Evolutionary conservation across 2,113 vertebrate genomes (phyloP).

Genomic region (Labeo catla): DNA sequence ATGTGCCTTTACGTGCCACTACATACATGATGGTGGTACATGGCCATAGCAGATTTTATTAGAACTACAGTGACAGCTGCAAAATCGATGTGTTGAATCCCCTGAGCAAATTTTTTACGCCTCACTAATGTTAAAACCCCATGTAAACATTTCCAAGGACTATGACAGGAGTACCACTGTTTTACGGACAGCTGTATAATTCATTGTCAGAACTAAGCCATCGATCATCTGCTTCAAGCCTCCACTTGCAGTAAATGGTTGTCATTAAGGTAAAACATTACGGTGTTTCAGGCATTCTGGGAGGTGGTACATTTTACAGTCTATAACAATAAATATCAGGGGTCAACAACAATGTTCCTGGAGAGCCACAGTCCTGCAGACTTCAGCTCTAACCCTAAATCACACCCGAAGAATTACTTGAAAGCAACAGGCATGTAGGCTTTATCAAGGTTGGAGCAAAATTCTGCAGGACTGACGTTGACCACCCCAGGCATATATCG

Average conservation of each 20-base stretch:
- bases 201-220: neutral
- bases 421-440: too few relatives aligned
- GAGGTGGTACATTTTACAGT: neutral
- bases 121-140: neutral
- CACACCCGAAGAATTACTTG: too few relatives aligned
- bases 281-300: neutral
- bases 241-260: neutral
- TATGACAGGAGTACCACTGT: neutral
- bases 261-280: neutral
- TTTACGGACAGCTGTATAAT: neutral
- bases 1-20: neutral
- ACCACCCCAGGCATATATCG: neutral
- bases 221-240: neutral
- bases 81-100: neutral
- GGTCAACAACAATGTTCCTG: too few relatives aligned
- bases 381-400: too few relatives aligned
- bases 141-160: neutral
- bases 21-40: neutral
- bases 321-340: neutral
- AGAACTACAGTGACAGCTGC: neutral
- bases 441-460: too few relatives aligned
- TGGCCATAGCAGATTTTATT: neutral
- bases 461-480: too few relatives aligned
- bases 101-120: conserved; percentile 5
- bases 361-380: too few relatives aligned